Percentiles rank a stretch among this genome's conserved stretches.
Evolutionary conservation across 2,888 invertebrate genomes (phyloP).

Genomic region (Galerucella calmariensis): DNA sequence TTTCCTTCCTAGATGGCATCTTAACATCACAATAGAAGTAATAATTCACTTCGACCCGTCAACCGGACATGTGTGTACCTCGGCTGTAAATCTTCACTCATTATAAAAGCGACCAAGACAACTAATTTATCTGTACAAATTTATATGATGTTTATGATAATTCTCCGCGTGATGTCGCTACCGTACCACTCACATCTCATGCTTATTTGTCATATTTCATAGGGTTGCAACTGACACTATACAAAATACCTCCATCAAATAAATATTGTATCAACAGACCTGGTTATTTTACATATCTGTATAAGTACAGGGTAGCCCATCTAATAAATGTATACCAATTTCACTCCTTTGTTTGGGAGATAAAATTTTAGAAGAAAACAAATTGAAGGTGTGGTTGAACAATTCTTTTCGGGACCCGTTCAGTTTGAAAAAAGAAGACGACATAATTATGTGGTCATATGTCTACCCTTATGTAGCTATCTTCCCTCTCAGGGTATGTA

Average conservation of each 20-base stretch:
- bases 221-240: constrained; percentile 46
- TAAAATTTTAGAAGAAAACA: too few species aligned
- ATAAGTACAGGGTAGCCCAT: constrained; percentile 32
- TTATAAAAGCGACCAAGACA: constrained; percentile 59
- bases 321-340: not conserved
- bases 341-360: not conserved
- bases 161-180: constrained; percentile 58
- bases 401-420: too few species aligned
- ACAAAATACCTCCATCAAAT: constrained; percentile 50
- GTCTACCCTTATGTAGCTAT: too few species aligned
- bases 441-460: too few species aligned
- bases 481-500: too few species aligned
- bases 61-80: constrained; percentile 50
- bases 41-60: constrained; percentile 59
- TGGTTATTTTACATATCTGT: constrained; percentile 46
- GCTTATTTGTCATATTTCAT: constrained; percentile 56
- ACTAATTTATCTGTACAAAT: constrained; percentile 63
- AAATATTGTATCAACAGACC: constrained; percentile 52
- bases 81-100: constrained; percentile 60
- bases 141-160: constrained; percentile 64
- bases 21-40: constrained; percentile 63
- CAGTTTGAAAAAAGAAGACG: too few species aligned
- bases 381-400: too few species aligned
- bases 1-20: constrained; percentile 57
- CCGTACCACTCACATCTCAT: constrained; percentile 54